Percentiles rank a stretch among this genome's conserved stretches.
Evolutionary conservation across 2,888 invertebrate species (phyloP).

Genomic region (Parelbella ahira): DNA sequence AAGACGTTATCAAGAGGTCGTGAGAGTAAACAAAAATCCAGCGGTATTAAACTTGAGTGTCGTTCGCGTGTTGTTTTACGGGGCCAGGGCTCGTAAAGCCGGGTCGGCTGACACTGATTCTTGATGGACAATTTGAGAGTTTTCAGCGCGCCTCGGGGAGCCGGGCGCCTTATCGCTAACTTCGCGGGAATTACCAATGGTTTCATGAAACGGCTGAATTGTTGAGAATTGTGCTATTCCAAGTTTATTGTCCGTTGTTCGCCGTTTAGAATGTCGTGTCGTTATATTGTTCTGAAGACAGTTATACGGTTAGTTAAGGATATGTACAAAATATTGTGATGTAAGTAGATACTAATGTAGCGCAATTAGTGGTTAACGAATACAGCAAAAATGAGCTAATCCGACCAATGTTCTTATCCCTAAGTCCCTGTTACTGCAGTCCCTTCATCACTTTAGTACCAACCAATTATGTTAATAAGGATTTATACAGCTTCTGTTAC

Average conservation of each 20-base stretch:
- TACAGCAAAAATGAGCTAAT: too few relatives aligned
- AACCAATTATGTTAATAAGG: too few relatives aligned
- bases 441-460: too few relatives aligned
- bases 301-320: too few relatives aligned
- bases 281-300: too few relatives aligned
- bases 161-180: slow-evolving; percentile 12
- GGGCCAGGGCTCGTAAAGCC: slow-evolving; percentile 57
- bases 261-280: slow-evolving; percentile 3
- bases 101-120: slow-evolving; percentile 63
- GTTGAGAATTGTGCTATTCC: slow-evolving; percentile 18
- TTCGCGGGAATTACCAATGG: slow-evolving; percentile 21
- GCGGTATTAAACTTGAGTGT: slow-evolving; percentile 58
- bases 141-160: slow-evolving; percentile 42
- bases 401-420: too few relatives aligned
- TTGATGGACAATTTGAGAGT: slow-evolving; percentile 78
- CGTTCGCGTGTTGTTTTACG: slow-evolving; percentile 71
- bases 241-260: slow-evolving; percentile 17
- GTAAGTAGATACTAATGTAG: too few relatives aligned
- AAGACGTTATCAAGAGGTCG: slow-evolving; percentile 36
- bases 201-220: slow-evolving; percentile 18
- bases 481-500: too few relatives aligned
- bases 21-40: slow-evolving; percentile 56
- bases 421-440: too few relatives aligned
- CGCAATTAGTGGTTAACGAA: too few relatives aligned
- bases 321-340: too few relatives aligned